Base-by-base conservation (phyloP, 2,888 invertebrate genomes). In the Mythimna vitellina region DNA sequence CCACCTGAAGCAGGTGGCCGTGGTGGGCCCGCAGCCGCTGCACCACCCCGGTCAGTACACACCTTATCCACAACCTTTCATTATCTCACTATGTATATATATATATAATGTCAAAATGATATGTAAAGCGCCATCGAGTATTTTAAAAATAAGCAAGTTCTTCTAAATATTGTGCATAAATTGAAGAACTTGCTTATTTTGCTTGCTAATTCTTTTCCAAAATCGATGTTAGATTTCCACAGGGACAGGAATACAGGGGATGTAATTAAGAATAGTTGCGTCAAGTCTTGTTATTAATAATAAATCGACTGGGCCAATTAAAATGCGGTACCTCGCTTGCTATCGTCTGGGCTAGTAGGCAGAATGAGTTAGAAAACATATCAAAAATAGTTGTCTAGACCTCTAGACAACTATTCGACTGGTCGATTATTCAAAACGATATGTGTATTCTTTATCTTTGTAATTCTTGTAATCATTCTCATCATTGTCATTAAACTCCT, bases 1-100 rank as follows among this genome's bases (percentile, higher is more conserved):
- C 46, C 74, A 78, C 69, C 79, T 81, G 78, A 92, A 92, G 84
- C 92, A 90, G 82, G 86, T 91, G 74, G 90, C 92, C 70, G 87
- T 89, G 68, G 85, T 90, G 64, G 91, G 88, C 29, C 89, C 90
- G 66, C 90, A 89, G 76, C 88, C 80, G 65, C 88, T 84, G 32
- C 74, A 71, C 35, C 87, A 86, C 46, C 65, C 87, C 1, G 81
- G 87, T 86, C 53, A 76, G 10, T 20, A 25, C 7, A 46, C 22
- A 0, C 14, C 56, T 14, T 20, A 51, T n/a, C 20, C 6, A 3
- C 17, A 1, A 49, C 1, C 8, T 49, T 49, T 20, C 20, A 8
- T 51, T 51, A 51, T 51, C n/a, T n/a, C 7, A 20, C 49, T 4
- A 49, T n/a, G n/a, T n/a, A n/a, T n/a, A n/a, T n/a, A n/a, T n/a